These are phyloP conservation scores for Onthophagus sagittarius DNA, from an alignment of 2,888 invertebrate species.

Conservation along the genomic window DNA sequence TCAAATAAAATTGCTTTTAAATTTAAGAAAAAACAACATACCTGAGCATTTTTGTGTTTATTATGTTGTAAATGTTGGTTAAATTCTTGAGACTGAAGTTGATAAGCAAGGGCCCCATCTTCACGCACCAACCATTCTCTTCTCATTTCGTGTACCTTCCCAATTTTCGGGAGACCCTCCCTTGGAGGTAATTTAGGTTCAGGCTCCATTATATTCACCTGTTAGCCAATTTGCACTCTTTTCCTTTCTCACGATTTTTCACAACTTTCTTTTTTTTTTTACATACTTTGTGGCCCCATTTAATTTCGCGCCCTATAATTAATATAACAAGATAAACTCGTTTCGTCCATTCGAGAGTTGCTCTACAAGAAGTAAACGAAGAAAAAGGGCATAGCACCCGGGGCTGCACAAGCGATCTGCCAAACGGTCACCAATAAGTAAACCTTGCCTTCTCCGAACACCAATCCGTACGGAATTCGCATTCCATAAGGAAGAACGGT, in stretches of 20 bases:
- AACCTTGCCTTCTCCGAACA: background rate
- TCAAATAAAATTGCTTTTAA: background rate
- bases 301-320: background rate
- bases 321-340: background rate
- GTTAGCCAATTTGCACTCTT: background rate
- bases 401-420: background rate
- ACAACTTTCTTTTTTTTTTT: background rate
- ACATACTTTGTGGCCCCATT: background rate
- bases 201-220: background rate
- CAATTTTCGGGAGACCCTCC: constrained; percentile 33
- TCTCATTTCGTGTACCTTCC: constrained; percentile 70
- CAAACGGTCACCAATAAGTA: background rate
- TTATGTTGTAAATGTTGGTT: constrained; percentile 73
- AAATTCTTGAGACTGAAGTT: constrained; percentile 79
- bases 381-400: background rate
- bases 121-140: constrained; percentile 81
- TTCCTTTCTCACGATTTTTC: background rate
- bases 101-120: constrained; percentile 77
- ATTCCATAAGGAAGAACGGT: background rate
- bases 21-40: constrained; percentile 5
- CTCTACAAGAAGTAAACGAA: background rate
- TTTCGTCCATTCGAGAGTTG: background rate
- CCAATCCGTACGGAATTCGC: background rate
- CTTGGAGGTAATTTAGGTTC: constrained; percentile 12
- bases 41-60: constrained; percentile 29